A percentile compares a stretch with the other conserved stretches of the same genome.
phyloP scores from a whole-genome alignment of 2,888 invertebrate species.

The Notodonta ziczac region DNA sequence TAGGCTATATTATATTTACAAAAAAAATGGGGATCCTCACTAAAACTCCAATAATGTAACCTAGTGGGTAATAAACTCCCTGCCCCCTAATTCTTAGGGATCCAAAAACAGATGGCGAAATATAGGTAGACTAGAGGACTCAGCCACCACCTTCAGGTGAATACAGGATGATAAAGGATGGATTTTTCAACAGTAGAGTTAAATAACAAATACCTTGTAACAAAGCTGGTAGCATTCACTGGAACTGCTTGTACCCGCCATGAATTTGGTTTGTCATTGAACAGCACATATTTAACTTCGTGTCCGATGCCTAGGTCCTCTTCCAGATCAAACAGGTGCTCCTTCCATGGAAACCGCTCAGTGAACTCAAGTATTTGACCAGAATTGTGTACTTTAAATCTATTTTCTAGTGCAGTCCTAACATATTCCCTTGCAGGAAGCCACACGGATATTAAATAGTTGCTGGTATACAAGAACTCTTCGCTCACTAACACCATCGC shows the following conservation, averaged over 20 bases:
- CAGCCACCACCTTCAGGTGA: too few species aligned
- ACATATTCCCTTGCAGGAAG: slow-evolving; percentile 94
- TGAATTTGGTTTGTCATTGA: slow-evolving; percentile 84
- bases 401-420: slow-evolving; percentile 87
- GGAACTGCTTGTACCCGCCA: slow-evolving; percentile 97
- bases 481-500: slow-evolving; percentile 91
- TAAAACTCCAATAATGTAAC: too few species aligned
- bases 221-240: slow-evolving; percentile 87
- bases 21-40: too few species aligned
- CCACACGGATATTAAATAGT: slow-evolving; percentile 89
- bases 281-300: slow-evolving; percentile 89
- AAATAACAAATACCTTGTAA: slow-evolving; percentile 81
- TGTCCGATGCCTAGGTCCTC: slow-evolving; percentile 86
- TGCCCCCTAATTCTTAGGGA: too few species aligned
- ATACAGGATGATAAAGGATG: too few species aligned
- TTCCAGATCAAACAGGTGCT: slow-evolving; percentile 94
- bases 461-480: slow-evolving; percentile 91
- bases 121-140: too few species aligned
- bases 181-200: neutral
- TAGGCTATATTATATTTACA: too few species aligned
- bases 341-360: slow-evolving; percentile 94
- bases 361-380: slow-evolving; percentile 92
- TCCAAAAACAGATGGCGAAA: too few species aligned
- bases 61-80: too few species aligned
- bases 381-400: slow-evolving; percentile 88